Evolutionary conservation across 1,140 invertebrate genomes (phyloP).

Genomic region (Sinella curviseta): DNA sequence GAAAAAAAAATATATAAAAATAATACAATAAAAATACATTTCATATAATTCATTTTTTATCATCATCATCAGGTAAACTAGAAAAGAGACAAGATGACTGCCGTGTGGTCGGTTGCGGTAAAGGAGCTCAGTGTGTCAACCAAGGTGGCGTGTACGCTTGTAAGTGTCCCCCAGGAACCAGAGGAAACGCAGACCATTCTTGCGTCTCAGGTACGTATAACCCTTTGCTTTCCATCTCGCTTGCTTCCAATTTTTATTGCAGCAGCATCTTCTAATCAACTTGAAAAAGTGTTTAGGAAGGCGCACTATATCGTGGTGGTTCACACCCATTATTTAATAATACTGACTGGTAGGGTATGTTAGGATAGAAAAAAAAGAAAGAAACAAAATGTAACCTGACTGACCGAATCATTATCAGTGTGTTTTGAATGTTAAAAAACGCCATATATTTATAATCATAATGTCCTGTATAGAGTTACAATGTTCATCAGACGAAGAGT

Average conservation of each 20-base stretch:
- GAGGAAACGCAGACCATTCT: slow-evolving; percentile 70
- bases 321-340: too few species aligned
- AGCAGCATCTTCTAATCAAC: too few species aligned
- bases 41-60: not conserved
- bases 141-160: slow-evolving; percentile 78
- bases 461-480: slow-evolving; percentile 74
- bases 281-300: too few species aligned
- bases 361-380: not conserved
- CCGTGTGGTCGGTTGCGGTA: slow-evolving; percentile 76
- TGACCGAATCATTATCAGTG: not conserved
- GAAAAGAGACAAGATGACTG: slow-evolving; percentile 64
- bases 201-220: slow-evolving; percentile 73
- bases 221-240: not conserved
- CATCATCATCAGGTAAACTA: slow-evolving; percentile 26
- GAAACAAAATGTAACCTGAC: not conserved
- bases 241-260: slow-evolving; percentile 7
- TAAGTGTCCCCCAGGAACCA: slow-evolving; percentile 72
- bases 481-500: slow-evolving; percentile 86
- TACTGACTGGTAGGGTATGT: not conserved
- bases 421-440: not conserved
- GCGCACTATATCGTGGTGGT: too few species aligned
- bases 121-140: slow-evolving; percentile 75
- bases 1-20: slow-evolving; percentile 41
- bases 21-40: slow-evolving; percentile 3
- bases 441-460: not conserved